Base-by-base conservation (phyloP, 1,140 invertebrate genomes). In the Brachionus rubens region DNA sequence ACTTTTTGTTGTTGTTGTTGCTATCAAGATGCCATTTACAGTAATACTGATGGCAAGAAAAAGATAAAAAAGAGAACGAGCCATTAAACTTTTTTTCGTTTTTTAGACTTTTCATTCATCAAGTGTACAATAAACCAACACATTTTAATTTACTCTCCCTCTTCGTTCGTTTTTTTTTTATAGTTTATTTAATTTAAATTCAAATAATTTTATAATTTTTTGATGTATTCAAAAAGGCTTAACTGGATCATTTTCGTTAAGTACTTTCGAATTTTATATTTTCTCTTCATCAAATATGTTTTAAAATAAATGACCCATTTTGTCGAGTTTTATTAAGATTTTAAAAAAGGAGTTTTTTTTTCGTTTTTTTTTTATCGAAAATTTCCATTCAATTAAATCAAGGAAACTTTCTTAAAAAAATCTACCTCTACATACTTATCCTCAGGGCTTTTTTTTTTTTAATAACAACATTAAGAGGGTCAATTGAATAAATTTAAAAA, bases 11-110 rank as follows among this genome's bases (percentile, higher is more conserved):
- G n/a, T n/a, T 5, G 33, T 48, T 48, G 12, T 21, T 48, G 7
- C n/a, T 59, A 59, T 59, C 54, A 59, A 59, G 54, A 59, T 59
- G 54, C 14, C 54, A 59, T 59, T 59, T 19, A 19, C n/a, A 36
- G 30, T 3, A 16, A 16, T 40, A 16, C 54, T 59, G 30, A 12
- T 59, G 54, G 33, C 33, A 36, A 36, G n/a, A n/a, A n/a, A n/a
- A n/a, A n/a, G n/a, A n/a, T n/a, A n/a, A n/a, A n/a, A n/a, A n/a
- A n/a, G n/a, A n/a, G n/a, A n/a, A n/a, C n/a, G n/a, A n/a, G n/a
- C n/a, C n/a, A n/a, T n/a, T n/a, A n/a, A n/a, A n/a, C n/a, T n/a
- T n/a, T n/a, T n/a, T n/a, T n/a, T n/a, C n/a, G n/a, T n/a, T n/a
- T n/a, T n/a, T n/a, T n/a, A n/a, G n/a, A n/a, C n/a, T n/a, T n/a